These are phyloP conservation scores for Conchocele bisecta DNA, from an alignment of 2,888 invertebrate species.

Conservation along the genomic window DNA sequence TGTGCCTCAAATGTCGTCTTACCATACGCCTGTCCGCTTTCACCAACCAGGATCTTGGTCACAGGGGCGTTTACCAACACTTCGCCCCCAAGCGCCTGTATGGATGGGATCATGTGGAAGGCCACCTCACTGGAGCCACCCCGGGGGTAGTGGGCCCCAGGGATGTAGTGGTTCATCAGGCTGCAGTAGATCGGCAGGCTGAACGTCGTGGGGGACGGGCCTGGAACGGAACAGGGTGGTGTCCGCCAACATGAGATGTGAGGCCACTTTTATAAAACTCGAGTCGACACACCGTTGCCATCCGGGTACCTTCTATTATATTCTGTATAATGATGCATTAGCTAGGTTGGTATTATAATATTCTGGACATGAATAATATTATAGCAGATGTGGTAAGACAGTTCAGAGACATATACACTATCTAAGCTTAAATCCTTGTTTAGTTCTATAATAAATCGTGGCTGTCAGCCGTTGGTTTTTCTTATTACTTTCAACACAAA, in stretches of 20 bases:
- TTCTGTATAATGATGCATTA: too few species aligned
- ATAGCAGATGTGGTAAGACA: too few species aligned
- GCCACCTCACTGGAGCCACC: conserved; percentile 82
- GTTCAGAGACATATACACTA: too few species aligned
- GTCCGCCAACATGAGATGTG: not conserved
- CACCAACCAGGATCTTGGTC: conserved; percentile 64
- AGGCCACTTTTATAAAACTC: not conserved
- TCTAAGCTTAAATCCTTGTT: too few species aligned
- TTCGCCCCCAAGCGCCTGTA: conserved; percentile 77
- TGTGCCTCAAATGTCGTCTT: too few species aligned
- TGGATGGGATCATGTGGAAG: conserved; percentile 77
- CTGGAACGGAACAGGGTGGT: conserved; percentile 57
- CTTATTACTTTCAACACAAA: too few species aligned
- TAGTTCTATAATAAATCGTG: too few species aligned
- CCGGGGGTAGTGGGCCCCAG: conserved; percentile 77
- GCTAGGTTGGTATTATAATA: too few species aligned
- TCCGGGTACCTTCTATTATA: too few species aligned
- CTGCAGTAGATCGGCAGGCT: conserved; percentile 72
- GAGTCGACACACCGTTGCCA: too few species aligned
- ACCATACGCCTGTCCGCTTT: conserved; percentile 70
- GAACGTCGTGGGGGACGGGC: conserved; percentile 66
- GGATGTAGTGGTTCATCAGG: conserved; percentile 70
- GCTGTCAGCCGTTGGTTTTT: too few species aligned
- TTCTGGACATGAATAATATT: too few species aligned
- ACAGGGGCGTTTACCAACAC: conserved; percentile 79